Base-by-base conservation (phyloP, 2,797 vertebrate genomes). In the Anisognathus igniventris region DNA sequence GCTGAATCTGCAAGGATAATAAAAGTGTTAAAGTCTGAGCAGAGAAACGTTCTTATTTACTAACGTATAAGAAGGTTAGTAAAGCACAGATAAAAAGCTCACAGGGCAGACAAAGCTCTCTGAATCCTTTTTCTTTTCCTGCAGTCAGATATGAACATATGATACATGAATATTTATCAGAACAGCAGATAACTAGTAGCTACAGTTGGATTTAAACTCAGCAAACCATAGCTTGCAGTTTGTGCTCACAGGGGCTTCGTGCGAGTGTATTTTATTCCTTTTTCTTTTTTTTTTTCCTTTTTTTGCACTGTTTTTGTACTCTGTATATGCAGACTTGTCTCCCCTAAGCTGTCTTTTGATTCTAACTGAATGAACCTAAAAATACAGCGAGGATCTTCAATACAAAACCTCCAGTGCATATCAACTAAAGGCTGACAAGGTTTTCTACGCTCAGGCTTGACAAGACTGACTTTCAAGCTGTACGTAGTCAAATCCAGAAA, bases 1-100 rank as follows among this genome's bases (percentile, higher is more conserved):
- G 94, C 96, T 97, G 94, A 97, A 94, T 95, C 94, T 96, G 96
- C 87, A 95, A 96, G 96, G 91, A 96, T 95, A 91, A 88, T 95
- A 96, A 91, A 97, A 94, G 79, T 92, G 90, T 81, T 89, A 51
- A 92, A 86, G 67, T 71, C 90, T 93, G 85, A 95, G 68, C 75
- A 87, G 91, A 95, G 76, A 86, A 93, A 92, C 0, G 2, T n/a
- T 84, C 91, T 65, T 95, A 93, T 93, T 97, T 96, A 81, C 87
- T 53, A 90, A 91, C 14, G 75, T 92, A 9, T 83, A 81, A 90
- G 92, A 75, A 91, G 67, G 85, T 86, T 92, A 90, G 57, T 85
- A 90, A 90, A 83, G 86, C 85, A 60, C 83, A 94, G 88, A 95
- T 93, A 96, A 95, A 96, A 96, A 94, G 83, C 95, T 96, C 92